These are phyloP conservation scores for Resseliella maxima DNA, from an alignment of 2,888 invertebrate genomes.

Conservation along the genomic window DNA sequence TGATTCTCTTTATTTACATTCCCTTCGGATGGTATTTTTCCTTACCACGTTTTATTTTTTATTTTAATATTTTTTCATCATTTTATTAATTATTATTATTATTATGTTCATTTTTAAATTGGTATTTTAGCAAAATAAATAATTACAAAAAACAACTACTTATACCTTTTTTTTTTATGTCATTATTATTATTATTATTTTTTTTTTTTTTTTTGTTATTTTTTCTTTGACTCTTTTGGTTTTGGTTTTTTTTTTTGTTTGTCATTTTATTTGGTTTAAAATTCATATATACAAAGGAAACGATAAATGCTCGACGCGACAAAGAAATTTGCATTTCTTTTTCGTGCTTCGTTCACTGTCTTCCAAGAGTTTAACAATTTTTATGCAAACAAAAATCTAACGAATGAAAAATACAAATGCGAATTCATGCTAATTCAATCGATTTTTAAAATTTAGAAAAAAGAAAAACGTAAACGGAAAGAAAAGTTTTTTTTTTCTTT, in stretches of 20 bases:
- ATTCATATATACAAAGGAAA: conserved; percentile 42
- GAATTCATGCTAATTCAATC: conserved; percentile 43
- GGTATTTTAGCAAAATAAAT: conserved; percentile 51
- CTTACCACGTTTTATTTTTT: background rate
- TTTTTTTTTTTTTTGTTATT: background rate
- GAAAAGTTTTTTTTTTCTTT: background rate
- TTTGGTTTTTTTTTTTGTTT: too few relatives aligned
- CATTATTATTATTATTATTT: too few relatives aligned
- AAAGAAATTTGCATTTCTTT: conserved; percentile 18
- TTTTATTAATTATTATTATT: too few relatives aligned
- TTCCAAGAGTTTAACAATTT: conserved; percentile 29
- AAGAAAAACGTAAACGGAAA: background rate
- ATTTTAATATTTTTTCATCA: background rate
- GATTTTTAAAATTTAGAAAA: conserved; percentile 18
- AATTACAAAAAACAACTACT: conserved; percentile 52
- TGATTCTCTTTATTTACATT: conserved; percentile 51
- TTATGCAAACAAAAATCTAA: conserved; percentile 48
- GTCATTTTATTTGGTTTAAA: background rate
- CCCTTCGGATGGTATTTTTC: conserved; percentile 39
- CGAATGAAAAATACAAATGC: conserved; percentile 46
- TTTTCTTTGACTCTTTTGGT: background rate
- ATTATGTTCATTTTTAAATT: background rate
- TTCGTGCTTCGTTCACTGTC: background rate
- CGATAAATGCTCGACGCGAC: conserved; percentile 40
- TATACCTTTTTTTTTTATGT: conserved; percentile 37